Percentiles rank a stretch among this genome's conserved stretches.
phyloP scores from a whole-genome alignment of 2,888 invertebrate species.

The Amaurobius ferox region DNA sequence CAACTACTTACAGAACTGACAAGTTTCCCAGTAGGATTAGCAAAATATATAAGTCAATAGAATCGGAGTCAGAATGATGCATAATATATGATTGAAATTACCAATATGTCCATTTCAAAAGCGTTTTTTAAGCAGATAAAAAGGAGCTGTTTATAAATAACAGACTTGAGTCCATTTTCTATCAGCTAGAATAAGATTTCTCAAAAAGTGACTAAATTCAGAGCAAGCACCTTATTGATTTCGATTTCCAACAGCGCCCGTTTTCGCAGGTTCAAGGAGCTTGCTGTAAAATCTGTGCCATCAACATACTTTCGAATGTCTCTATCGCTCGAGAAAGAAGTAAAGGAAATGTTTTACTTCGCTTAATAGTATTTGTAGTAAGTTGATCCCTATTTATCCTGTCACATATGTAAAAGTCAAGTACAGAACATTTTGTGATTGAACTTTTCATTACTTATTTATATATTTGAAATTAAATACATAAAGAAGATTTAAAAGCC shows the following conservation, averaged over 20 bases:
- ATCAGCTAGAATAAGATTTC: constrained; percentile 42
- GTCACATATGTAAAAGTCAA: too few species aligned
- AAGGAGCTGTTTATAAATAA: constrained; percentile 41
- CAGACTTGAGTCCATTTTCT: constrained; percentile 55
- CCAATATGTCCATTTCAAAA: constrained; percentile 24
- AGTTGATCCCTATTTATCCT: too few species aligned
- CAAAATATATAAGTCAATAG: not conserved
- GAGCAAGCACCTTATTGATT: constrained; percentile 54
- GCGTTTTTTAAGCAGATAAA: constrained; percentile 31
- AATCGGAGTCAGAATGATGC: constrained; percentile 23
- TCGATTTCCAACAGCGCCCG: constrained; percentile 15
- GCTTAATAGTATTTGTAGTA: too few species aligned
- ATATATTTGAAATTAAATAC: too few species aligned
- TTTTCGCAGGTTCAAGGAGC: constrained; percentile 35
- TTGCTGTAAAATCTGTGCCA: not conserved
- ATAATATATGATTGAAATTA: constrained; percentile 60
- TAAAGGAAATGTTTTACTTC: too few species aligned
- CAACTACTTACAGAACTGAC: too few species aligned
- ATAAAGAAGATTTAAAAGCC: too few species aligned
- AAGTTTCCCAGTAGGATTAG: too few species aligned
- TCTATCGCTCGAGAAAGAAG: too few species aligned
- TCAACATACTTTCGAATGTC: not conserved
- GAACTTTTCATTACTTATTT: too few species aligned
- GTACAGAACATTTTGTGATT: too few species aligned
- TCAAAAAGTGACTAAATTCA: constrained; percentile 57